Percentiles rank a stretch among this genome's conserved stretches.
Conservation (phyloP, 2,113 vertebrate species). For the Deroptyus accipitrinus region DNA sequence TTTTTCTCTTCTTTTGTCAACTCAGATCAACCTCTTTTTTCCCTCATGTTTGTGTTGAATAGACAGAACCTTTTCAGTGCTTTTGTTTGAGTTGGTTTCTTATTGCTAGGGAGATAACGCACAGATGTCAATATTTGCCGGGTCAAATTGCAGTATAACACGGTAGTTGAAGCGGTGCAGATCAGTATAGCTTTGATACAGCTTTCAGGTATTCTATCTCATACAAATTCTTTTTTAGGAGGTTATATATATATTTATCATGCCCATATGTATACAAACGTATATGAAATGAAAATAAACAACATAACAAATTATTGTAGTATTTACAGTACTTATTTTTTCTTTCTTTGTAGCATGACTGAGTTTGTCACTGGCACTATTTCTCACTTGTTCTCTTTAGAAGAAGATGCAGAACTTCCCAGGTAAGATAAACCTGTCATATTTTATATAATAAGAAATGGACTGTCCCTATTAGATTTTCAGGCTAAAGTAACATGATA, state of each 20-base stretch:
- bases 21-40: not conserved
- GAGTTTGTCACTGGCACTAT: not conserved
- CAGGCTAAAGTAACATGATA: not conserved
- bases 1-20: not conserved
- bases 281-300: not conserved
- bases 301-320: not conserved
- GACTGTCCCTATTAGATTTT: not conserved
- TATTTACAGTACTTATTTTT: not conserved
- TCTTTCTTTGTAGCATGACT: constrained; percentile 17
- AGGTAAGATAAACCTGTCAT: constrained; percentile 53
- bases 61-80: not conserved
- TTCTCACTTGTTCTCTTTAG: constrained; percentile 18
- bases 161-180: not conserved
- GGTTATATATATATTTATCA: not conserved
- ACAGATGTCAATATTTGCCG: constrained; percentile 55
- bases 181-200: not conserved
- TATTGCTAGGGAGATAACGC: constrained; percentile 68
- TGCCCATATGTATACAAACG: rapidly evolving
- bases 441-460: not conserved
- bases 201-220: not conserved
- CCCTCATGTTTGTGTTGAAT: not conserved
- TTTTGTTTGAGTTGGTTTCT: constrained; percentile 56
- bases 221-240: not conserved
- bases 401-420: constrained; percentile 36
- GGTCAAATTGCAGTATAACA: constrained; percentile 1